These are phyloP conservation scores for Stratiomys singularior DNA, from an alignment of 2,888 invertebrate genomes.

Conservation along the genomic window DNA sequence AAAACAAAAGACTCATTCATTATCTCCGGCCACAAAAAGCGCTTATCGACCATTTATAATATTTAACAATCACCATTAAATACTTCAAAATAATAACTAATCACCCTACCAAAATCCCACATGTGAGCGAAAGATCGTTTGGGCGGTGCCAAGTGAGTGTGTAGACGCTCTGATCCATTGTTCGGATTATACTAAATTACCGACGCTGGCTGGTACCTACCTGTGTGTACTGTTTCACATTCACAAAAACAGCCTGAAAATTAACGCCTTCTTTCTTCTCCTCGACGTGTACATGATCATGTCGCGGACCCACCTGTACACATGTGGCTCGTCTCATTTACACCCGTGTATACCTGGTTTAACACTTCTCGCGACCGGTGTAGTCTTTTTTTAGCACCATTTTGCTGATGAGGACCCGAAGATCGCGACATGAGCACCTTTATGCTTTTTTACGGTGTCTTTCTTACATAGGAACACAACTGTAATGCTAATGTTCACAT, in stretches of 20 bases:
- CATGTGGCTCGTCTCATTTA: slow-evolving; percentile 40
- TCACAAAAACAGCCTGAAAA: slow-evolving; percentile 32
- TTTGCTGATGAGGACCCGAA: neutral
- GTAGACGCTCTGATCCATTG: slow-evolving; percentile 15
- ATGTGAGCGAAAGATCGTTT: neutral
- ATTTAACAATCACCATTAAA: slow-evolving; percentile 9
- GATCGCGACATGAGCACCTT: slow-evolving; percentile 17
- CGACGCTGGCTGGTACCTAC: neutral
- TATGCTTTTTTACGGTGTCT: neutral
- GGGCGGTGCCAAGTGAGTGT: slow-evolving; percentile 18
- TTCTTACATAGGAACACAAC: neutral
- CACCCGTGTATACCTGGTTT: slow-evolving; percentile 38
- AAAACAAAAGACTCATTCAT: neutral
- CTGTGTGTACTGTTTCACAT: slow-evolving; percentile 34
- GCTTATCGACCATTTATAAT: too few species aligned
- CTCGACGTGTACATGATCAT: neutral
- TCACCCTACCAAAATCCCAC: neutral
- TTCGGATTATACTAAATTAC: slow-evolving; percentile 37
- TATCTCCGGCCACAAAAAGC: too few species aligned
- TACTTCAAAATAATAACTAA: neutral
- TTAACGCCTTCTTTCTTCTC: slow-evolving; percentile 40
- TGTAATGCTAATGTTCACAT: neutral
- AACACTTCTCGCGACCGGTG: slow-evolving; percentile 31
- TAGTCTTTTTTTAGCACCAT: slow-evolving; percentile 23
- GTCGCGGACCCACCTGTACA: slow-evolving; percentile 4